Percentiles rank a stretch among this genome's conserved stretches.
These are phyloP conservation scores for Montipora efflorescens DNA, from an alignment of 64 coral and sea anemone genomes.

Conservation along the genomic window DNA sequence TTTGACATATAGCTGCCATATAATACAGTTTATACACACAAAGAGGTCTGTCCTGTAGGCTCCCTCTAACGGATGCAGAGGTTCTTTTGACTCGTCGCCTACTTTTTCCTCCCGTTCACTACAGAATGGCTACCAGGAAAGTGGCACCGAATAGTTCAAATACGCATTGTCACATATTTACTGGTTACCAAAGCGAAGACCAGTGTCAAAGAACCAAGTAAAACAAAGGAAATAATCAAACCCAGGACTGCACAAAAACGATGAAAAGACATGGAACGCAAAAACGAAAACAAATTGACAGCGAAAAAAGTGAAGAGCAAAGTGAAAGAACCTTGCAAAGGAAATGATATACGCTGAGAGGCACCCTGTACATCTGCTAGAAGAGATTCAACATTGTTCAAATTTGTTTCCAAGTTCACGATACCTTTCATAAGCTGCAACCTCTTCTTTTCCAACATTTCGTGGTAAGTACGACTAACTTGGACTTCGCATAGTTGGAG, in stretches of 20 bases:
- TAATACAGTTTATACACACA: too few species aligned
- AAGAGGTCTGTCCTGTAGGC: too few species aligned
- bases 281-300: background rate
- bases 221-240: background rate
- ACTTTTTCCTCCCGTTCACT: too few species aligned
- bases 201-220: constrained; percentile 8
- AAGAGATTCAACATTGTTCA: background rate
- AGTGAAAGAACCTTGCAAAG: background rate
- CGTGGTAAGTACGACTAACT: background rate
- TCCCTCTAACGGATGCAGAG: too few species aligned
- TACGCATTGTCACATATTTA: background rate
- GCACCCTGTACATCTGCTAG: background rate
- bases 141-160: too few species aligned
- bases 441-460: background rate
- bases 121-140: too few species aligned
- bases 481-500: background rate
- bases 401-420: background rate
- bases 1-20: too few species aligned
- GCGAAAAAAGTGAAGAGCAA: background rate
- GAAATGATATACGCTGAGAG: background rate
- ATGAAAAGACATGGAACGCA: background rate
- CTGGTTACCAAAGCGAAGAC: background rate
- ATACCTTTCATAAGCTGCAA: background rate
- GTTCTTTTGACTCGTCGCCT: too few species aligned
- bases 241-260: background rate